Conservation (phyloP, 2,888 invertebrate species). For the Eristalis tenax region DNA sequence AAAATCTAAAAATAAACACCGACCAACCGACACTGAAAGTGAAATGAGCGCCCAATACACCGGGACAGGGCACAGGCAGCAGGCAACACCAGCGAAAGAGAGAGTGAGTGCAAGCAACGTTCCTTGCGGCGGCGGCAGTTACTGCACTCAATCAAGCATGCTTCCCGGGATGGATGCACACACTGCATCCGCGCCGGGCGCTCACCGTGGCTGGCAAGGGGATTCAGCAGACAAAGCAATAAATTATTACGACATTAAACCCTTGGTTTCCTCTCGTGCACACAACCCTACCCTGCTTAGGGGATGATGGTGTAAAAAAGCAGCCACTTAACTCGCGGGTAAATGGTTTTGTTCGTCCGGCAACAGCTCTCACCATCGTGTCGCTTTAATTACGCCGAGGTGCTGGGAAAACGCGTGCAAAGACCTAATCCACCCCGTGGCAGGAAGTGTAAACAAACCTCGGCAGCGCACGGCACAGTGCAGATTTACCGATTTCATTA, state of each 20-base stretch:
- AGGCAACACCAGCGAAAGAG: not conserved
- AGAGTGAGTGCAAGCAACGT: conserved; percentile 31
- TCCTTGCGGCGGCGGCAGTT: conserved; percentile 56
- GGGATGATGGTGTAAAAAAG: conserved; percentile 65
- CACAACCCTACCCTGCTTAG: not conserved
- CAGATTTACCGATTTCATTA: conserved; percentile 67
- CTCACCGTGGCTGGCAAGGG: not conserved
- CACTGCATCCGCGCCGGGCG: not conserved
- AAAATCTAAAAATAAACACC: conserved; percentile 69
- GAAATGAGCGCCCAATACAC: conserved; percentile 10
- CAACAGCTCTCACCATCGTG: conserved; percentile 8
- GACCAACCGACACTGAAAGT: conserved; percentile 40
- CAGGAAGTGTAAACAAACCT: conserved; percentile 70
- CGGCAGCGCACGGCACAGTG: conserved; percentile 12
- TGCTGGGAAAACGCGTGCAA: conserved; percentile 50
- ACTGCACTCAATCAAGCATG: conserved; percentile 65
- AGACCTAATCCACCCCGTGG: conserved; percentile 61
- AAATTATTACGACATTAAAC: conserved; percentile 70
- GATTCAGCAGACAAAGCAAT: conserved; percentile 58
- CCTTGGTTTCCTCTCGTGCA: conserved; percentile 35
- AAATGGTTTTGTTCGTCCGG: conserved; percentile 41
- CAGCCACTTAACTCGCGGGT: conserved; percentile 55
- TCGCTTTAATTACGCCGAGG: conserved; percentile 57
- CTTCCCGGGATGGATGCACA: conserved; percentile 49
- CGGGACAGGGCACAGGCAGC: no score